phyloP scores from a whole-genome alignment of 2,888 invertebrate species.

The Azorinus chamasolen region DNA sequence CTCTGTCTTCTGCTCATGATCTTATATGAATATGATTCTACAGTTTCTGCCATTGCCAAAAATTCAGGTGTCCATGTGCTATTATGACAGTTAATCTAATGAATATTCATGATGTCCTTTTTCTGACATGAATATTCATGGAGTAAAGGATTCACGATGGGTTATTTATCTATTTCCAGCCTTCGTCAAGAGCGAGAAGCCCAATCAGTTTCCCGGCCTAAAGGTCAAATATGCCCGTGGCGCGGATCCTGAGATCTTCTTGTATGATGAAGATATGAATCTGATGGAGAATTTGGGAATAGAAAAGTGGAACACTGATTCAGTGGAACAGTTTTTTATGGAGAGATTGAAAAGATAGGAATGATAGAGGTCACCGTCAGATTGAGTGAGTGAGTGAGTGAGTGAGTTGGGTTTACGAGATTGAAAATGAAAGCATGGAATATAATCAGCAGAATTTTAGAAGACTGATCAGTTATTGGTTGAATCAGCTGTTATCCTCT shows the following conservation, averaged over 20 bases:
- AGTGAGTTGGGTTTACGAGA: neutral
- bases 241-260: constrained; percentile 96
- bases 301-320: constrained; percentile 99
- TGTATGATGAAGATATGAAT: constrained; percentile 92
- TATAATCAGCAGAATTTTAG: too few relatives aligned
- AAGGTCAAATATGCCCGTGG: constrained; percentile 97
- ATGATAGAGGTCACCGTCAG: neutral
- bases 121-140: too few relatives aligned
- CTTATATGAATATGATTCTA: too few relatives aligned
- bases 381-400: neutral
- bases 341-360: constrained; percentile 90
- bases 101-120: too few relatives aligned
- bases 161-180: constrained; percentile 88
- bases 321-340: constrained; percentile 97
- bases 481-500: too few relatives aligned
- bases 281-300: constrained; percentile 96
- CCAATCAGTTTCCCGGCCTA: constrained; percentile 95
- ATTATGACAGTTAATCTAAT: too few relatives aligned
- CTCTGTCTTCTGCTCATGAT: too few relatives aligned
- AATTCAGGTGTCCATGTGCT: too few relatives aligned
- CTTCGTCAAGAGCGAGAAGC: constrained; percentile 97
- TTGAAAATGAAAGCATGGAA: neutral
- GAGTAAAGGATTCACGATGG: too few relatives aligned
- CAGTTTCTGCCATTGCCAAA: too few relatives aligned
- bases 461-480: too few relatives aligned